phyloP scores from a whole-genome alignment of 2,888 invertebrate species.

The Linhomoeus sp. region DNA sequence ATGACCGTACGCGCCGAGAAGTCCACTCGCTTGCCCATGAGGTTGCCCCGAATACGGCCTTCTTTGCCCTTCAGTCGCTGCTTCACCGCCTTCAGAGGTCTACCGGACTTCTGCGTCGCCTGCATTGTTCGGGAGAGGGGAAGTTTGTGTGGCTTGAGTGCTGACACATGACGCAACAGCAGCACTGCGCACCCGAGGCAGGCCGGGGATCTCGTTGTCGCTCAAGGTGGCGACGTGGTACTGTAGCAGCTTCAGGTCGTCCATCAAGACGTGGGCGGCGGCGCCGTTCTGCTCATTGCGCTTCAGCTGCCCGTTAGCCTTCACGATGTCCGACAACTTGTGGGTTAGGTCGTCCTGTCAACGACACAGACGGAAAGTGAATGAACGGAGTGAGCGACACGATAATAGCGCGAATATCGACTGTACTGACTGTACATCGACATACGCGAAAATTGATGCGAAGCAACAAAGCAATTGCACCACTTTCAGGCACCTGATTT shows the following conservation, averaged over 20 bases:
- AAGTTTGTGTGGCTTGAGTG: neutral
- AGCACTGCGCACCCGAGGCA: conserved; percentile 40
- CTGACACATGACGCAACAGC: too few relatives aligned
- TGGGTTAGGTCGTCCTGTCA: conserved; percentile 89
- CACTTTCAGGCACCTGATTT: conserved; percentile 42
- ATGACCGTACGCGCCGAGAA: conserved; percentile 92
- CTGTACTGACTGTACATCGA: neutral
- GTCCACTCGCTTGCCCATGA: conserved; percentile 99
- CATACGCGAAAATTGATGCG: neutral
- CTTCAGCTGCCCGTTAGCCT: conserved; percentile 82
- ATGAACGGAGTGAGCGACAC: neutral
- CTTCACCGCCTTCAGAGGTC: conserved; percentile 91
- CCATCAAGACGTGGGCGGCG: conserved; percentile 84
- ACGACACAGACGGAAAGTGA: neutral
- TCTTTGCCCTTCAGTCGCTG: conserved; percentile 89
- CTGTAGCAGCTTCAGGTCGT: conserved; percentile 91
- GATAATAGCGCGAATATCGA: neutral
- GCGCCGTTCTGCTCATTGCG: conserved; percentile 89
- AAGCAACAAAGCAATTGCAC: neutral
- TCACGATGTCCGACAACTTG: conserved; percentile 92
- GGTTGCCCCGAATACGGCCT: conserved; percentile 91
- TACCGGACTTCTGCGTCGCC: conserved; percentile 96
- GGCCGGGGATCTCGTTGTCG: conserved; percentile 96
- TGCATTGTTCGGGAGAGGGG: conserved; percentile 9
- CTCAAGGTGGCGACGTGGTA: conserved; percentile 94